These are phyloP conservation scores for Ceriagrion tenellum DNA, from an alignment of 2,888 invertebrate species.

Conservation along the genomic window DNA sequence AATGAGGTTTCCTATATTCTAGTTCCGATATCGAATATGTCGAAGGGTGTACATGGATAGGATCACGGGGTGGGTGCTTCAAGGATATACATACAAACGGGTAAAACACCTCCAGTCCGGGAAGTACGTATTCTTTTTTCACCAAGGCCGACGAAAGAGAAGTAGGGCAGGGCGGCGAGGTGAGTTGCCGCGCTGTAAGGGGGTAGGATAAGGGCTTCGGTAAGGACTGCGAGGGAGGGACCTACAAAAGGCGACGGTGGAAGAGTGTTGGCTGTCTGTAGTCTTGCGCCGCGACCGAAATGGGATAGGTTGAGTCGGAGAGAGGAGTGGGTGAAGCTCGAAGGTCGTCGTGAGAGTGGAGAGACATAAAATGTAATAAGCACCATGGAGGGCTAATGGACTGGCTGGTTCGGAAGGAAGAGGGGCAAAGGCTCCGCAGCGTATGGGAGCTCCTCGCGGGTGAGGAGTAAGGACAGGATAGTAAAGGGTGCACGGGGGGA, in stretches of 20 bases:
- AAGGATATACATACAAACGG: background rate
- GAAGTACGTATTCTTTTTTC: background rate
- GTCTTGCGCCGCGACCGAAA: background rate
- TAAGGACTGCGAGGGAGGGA: background rate
- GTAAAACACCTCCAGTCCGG: background rate
- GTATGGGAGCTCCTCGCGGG: background rate
- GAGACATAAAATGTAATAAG: slow-evolving; percentile 5
- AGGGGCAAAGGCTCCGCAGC: background rate
- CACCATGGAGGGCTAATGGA: slow-evolving; percentile 3
- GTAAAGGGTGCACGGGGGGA: background rate
- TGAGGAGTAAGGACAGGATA: background rate
- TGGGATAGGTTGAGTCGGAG: background rate
- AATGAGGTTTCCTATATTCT: too few species aligned
- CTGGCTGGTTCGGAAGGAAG: background rate
- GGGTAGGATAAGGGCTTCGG: background rate
- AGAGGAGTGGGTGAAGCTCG: background rate
- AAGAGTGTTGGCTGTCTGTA: background rate
- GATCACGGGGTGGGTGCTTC: background rate
- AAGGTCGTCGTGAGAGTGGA: background rate
- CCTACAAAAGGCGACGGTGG: background rate
- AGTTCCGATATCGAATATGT: too few species aligned
- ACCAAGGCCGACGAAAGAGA: background rate
- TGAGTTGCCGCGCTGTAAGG: background rate
- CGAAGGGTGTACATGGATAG: background rate
- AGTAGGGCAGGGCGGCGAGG: background rate